phyloP scores from a whole-genome alignment of 1,140 invertebrate species.

The Eueides isabella region DNA sequence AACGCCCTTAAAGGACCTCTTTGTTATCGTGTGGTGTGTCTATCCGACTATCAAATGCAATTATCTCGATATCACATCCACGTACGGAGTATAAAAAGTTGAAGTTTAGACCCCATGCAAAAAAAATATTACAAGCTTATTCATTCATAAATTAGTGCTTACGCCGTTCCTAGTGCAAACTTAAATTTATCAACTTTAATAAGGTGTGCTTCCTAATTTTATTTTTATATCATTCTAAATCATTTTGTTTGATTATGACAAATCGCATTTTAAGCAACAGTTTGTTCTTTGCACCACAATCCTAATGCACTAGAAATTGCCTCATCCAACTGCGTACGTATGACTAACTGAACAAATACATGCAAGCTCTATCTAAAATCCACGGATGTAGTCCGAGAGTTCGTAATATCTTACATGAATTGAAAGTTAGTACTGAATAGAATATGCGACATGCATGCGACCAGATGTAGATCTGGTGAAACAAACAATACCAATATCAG shows the following conservation, averaged over 20 bases:
- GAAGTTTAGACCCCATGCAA: background rate
- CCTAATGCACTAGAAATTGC: constrained; percentile 29
- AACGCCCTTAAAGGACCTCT: no score
- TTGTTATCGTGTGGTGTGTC: no score
- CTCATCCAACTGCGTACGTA: constrained; percentile 25
- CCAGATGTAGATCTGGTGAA: background rate
- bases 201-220: no score
- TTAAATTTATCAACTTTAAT: no score
- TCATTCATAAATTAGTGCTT: no score
- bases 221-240: no score
- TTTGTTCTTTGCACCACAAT: constrained; percentile 18
- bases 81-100: no score
- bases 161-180: no score
- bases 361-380: constrained; percentile 23
- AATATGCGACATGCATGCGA: background rate
- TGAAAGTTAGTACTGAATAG: background rate
- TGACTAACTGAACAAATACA: constrained; percentile 25
- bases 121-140: no score
- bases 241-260: background rate
- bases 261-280: background rate
- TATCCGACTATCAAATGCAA: no score
- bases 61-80: no score
- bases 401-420: constrained; percentile 14
- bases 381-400: constrained; percentile 14
- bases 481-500: background rate